Base-by-base conservation (phyloP, 2,888 invertebrate genomes). In the Meliscaeva auricollis region DNA sequence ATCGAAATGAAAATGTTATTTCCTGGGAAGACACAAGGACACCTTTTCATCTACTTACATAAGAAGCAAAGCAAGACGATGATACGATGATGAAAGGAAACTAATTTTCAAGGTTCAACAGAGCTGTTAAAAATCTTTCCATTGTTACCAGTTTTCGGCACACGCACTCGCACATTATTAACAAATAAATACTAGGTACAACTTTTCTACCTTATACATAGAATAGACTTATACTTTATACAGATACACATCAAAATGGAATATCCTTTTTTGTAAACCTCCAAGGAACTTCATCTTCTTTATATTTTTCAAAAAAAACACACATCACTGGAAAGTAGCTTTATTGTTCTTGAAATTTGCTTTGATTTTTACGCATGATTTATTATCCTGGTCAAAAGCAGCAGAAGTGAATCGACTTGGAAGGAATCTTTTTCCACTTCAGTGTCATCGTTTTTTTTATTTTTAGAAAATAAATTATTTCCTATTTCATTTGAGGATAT, bases 301-400 rank as follows among this genome's bases (percentile, higher is more conserved):
- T 4, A 26, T 4, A 38, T 2, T 9, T 13, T 13, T 9, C 38
- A 38, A 38, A 38, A 38, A 6, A 38, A 38, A 11, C 38, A 38
- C 6, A 6, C 38, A 38, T 9, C 2, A 13, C 11, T 2, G 38
- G 9, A 41, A 44, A 26, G 11, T 46, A 11, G 11, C 46, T 62
- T 62, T 46, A 30, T 64, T 64, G 64, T 41, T 73, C 68, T 69
- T 68, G 74, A 74, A 74, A 68, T 69, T 78, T 60, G 78, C 50
- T 74, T 73, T 78, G 83, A 78, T 83, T 78, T 78, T 83, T 46
- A 83, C 83, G 78, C 78, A 83, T 83, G 78, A 78, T 69, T 82
- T 82, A 68, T 58, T 60, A 73, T 62, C 82, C 77, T 73, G 68
- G 46, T 68, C 46, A 60, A 32, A 48, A 9, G 9, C 9, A 48